Base-by-base conservation (phyloP, 2,797 vertebrate genomes). In the Diceros bicornis region DNA sequence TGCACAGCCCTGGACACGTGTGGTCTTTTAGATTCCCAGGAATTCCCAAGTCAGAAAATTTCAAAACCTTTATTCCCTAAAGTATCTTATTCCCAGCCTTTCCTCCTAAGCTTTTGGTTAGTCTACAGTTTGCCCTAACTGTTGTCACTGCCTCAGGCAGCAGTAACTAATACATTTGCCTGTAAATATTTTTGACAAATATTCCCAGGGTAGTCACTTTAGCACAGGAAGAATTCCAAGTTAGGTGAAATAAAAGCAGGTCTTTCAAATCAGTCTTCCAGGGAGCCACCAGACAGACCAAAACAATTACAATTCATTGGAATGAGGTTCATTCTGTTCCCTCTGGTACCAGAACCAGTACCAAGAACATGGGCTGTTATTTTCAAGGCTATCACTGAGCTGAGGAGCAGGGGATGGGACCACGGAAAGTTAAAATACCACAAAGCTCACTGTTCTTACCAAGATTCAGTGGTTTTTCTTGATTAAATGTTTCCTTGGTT, bases 41-140 rank as follows among this genome's bases (percentile, higher is more conserved):
- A 74, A 59, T 91, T 66, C 17, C 34, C 32, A 68, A 41, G n/a
- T 64, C 10, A 57, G 64, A 88, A 50, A 84, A 66, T 52, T 91
- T 94, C n/a, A 83, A 92, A 96, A 14, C 14, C 83, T 12, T 97
- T 84, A 72, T 74, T 96, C 78, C 41, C 50, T 44, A 55, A 90
- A 81, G 23, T 21, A 62, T 64, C 75, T 91, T 52, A 82, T 57
- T 52, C 23, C 34, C 47, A 88, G n/a, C 7, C n/a, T 81, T 93
- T 72, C 23, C 44, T 78, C 32, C 6, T 18, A 94, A 88, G 18
- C 61, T 88, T 88, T 29, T 84, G 32, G 37, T 96, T 77, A 77
- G 59, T 44, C 44, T 89, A 34, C 29, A 78, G 14, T 78, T 86
- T 87, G 27, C 68, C 29, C 32, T 37, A 92, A 29, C n/a, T 34